Conservation (phyloP, 2,888 invertebrate species). For the Monoplex corrugatus region DNA sequence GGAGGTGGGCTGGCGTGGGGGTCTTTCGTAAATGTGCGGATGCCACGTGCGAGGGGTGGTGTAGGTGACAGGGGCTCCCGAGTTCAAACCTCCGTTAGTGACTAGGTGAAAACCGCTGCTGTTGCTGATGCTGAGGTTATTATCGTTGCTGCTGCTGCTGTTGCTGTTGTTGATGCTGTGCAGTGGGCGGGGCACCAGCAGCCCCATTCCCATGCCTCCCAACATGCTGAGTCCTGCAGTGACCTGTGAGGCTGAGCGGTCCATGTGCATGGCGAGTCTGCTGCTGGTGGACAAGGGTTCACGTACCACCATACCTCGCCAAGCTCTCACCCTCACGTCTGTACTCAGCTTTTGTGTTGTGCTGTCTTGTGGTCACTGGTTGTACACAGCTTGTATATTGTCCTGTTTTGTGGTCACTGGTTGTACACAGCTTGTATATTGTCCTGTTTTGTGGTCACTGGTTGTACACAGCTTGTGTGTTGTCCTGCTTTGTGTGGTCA, state of each 20-base stretch:
- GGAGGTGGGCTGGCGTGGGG: slow-evolving; percentile 91
- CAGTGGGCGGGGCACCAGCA: not conserved
- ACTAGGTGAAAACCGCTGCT: slow-evolving; percentile 50
- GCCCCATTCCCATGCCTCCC: not conserved
- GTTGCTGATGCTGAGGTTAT: not conserved
- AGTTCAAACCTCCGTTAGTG: slow-evolving; percentile 44
- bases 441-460: too few relatives aligned
- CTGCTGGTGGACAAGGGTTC: not conserved
- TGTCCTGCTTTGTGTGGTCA: too few relatives aligned
- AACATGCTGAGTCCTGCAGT: slow-evolving; percentile 17
- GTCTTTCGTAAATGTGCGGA: slow-evolving; percentile 92
- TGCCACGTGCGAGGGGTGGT: slow-evolving; percentile 87
- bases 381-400: too few relatives aligned
- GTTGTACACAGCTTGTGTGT: too few relatives aligned
- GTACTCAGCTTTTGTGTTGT: too few relatives aligned
- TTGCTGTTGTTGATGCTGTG: not conserved
- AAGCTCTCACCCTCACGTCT: too few relatives aligned
- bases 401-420: too few relatives aligned
- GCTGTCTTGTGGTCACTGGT: too few relatives aligned
- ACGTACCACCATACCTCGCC: slow-evolving; percentile 38
- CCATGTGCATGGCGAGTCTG: slow-evolving; percentile 30
- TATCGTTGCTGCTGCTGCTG: slow-evolving; percentile 34
- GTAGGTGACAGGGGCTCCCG: slow-evolving; percentile 46
- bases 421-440: too few relatives aligned
- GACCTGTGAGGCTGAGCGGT: slow-evolving; percentile 23